Base-by-base conservation (phyloP, 2,888 invertebrate genomes). In the Andrena dorsata region DNA sequence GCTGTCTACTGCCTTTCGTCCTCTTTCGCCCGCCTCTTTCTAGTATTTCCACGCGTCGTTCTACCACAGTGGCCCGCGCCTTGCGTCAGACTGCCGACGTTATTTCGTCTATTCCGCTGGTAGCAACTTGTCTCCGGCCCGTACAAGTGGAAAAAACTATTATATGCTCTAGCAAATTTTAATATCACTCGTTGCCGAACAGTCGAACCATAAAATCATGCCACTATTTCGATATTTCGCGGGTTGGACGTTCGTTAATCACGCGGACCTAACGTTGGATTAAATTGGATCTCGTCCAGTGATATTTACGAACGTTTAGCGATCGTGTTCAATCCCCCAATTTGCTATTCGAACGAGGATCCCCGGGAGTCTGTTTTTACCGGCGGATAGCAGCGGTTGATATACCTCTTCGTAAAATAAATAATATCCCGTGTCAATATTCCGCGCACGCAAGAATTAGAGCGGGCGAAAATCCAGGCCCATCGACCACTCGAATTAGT, bases 1-100 rank as follows among this genome's bases (percentile, higher is more conserved):
- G 78, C 71, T 83, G 89, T 90, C 89, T 88, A 82, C 87, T 78
- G 83, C 85, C 78, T 85, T 78, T 78, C 82, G 69, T 82, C 74
- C 83, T 79, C 76, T 70, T 73, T 83, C 75, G 35, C 61, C 70
- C 51, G 47, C 80, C 70, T 81, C 79, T 73, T 79, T 63, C 77
- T 74, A 56, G 61, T 78, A 78, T 71, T 82, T 76, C 82, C 70
- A 69, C 65, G 63, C 47, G 47, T 69, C 72, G 61, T 69, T 70
- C 61, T 71, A 65, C 68, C 65, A 53, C 23, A 68, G 26, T 53
- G 76, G 63, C 82, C 70, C 74, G 66, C 76, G 78, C 76, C 80
- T 76, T 72, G 58, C 60, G 5, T 35, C 49, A 35, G 49, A 41
- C 80, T 69, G 58, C 58, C 41, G 58, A 76, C 79, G 77, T 86